These are phyloP conservation scores for Acrobasis repandana DNA, from an alignment of 2,888 invertebrate species.

Conservation along the genomic window DNA sequence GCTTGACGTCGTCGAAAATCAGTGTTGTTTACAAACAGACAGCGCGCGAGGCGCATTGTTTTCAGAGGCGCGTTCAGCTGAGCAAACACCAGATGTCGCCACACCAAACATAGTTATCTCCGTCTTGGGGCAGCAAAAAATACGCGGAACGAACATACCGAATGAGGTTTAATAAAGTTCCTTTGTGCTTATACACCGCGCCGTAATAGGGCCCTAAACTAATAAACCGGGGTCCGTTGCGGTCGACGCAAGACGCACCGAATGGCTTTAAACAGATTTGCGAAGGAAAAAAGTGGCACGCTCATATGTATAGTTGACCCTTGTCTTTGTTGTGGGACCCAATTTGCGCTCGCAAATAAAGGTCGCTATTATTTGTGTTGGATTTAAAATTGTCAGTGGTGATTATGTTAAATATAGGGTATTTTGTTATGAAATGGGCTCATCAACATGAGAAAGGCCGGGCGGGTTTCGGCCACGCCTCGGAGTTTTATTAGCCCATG, in stretches of 20 bases:
- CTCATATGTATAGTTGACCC: conserved; percentile 53
- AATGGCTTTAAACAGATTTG: conserved; percentile 67
- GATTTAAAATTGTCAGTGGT: conserved; percentile 28
- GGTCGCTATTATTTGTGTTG: conserved; percentile 2
- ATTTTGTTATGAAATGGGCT: conserved; percentile 30
- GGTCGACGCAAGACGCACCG: conserved; percentile 51
- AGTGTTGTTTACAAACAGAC: conserved; percentile 53
- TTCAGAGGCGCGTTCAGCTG: conserved; percentile 62
- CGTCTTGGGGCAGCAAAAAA: conserved; percentile 54
- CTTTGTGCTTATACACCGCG: conserved; percentile 64
- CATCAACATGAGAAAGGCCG: conserved; percentile 72
- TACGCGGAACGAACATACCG: conserved; percentile 45
- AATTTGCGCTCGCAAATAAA: conserved; percentile 45
- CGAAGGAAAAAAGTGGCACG: conserved; percentile 58
- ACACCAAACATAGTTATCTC: conserved; percentile 67
- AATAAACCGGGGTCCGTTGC: conserved; percentile 59
- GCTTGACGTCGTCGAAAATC: conserved; percentile 59
- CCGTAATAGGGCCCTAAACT: conserved; percentile 77
- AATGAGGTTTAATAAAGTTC: conserved; percentile 64
- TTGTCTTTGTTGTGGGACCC: conserved; percentile 59
- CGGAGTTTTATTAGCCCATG: conserved; percentile 65
- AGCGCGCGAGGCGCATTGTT: conserved; percentile 55
- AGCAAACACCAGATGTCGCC: conserved; percentile 62
- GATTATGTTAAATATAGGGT: conserved; percentile 40
- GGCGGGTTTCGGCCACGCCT: conserved; percentile 55